These are phyloP conservation scores for Eurytoma californica DNA, from an alignment of 2,888 invertebrate genomes.

Conservation along the genomic window DNA sequence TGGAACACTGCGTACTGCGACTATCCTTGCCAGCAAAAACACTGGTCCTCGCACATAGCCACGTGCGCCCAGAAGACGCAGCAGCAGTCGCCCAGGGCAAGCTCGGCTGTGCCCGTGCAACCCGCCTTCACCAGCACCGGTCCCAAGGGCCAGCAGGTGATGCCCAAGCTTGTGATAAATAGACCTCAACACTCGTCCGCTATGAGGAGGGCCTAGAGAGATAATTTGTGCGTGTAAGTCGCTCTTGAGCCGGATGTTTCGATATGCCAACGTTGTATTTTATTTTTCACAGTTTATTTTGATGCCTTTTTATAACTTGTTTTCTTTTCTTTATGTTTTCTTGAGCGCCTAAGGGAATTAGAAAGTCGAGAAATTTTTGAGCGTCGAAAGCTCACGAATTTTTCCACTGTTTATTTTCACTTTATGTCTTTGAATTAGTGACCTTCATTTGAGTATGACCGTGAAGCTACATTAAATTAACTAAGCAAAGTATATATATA, in stretches of 20 bases:
- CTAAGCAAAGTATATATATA: no score
- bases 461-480: no score
- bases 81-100: slow-evolving; percentile 43
- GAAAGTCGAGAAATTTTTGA: no score
- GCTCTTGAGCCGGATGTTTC: slow-evolving; percentile 1
- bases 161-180: slow-evolving; percentile 65
- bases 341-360: no score
- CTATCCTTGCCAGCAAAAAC: slow-evolving; percentile 89
- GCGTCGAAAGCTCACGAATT: no score
- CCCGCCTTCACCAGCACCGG: background rate
- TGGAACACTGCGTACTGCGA: slow-evolving; percentile 98
- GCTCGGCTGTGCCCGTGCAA: background rate
- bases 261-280: background rate
- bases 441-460: no score
- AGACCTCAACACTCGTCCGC: slow-evolving; percentile 37
- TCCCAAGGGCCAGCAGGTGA: slow-evolving; percentile 61
- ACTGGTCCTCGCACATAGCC: slow-evolving; percentile 87
- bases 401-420: no score
- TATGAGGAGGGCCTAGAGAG: slow-evolving; percentile 46
- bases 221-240: slow-evolving; percentile 42
- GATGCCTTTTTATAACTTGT: background rate
- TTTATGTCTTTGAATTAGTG: no score
- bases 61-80: slow-evolving; percentile 77
- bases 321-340: background rate
- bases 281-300: no score